A percentile compares a stretch with the other conserved stretches of the same genome.
These are phyloP conservation scores for Microplitis deprimator DNA, from an alignment of 2,888 invertebrate genomes.

Conservation along the genomic window DNA sequence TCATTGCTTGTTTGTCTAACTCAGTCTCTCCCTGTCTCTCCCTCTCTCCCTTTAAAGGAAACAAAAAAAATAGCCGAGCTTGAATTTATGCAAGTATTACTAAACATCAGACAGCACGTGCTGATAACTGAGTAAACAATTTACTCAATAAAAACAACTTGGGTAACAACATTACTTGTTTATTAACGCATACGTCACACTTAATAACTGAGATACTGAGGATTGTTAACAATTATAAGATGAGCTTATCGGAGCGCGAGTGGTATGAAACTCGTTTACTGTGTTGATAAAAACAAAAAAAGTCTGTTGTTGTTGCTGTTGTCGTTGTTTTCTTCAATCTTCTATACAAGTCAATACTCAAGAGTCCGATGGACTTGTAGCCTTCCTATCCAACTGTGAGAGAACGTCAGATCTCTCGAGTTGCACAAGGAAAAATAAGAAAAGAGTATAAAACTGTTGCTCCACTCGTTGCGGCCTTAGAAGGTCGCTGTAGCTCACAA, in stretches of 20 bases:
- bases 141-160: conserved; percentile 4
- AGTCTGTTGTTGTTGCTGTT: too few relatives aligned
- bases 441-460: conserved; percentile 12
- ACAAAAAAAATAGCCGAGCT: conserved; percentile 2
- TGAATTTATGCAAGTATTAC: conserved; percentile 23
- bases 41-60: not conserved
- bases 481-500: conserved; percentile 59
- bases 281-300: too few relatives aligned
- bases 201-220: too few relatives aligned
- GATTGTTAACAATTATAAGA: too few relatives aligned
- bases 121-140: conserved; percentile 18
- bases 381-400: too few relatives aligned
- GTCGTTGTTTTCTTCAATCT: too few relatives aligned
- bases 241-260: too few relatives aligned
- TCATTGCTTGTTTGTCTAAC: not conserved
- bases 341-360: too few relatives aligned
- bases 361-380: too few relatives aligned
- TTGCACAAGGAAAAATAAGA: not conserved
- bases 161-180: conserved; percentile 20
- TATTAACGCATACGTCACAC: not conserved
- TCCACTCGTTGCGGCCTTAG: conserved; percentile 59
- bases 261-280: too few relatives aligned
- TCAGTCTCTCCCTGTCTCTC: not conserved
- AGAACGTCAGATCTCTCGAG: too few relatives aligned
- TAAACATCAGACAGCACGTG: conserved; percentile 21